Evolutionary conservation across 2,113 vertebrate genomes (phyloP).

Genomic region (Tretioscincus oriximinensis): DNA sequence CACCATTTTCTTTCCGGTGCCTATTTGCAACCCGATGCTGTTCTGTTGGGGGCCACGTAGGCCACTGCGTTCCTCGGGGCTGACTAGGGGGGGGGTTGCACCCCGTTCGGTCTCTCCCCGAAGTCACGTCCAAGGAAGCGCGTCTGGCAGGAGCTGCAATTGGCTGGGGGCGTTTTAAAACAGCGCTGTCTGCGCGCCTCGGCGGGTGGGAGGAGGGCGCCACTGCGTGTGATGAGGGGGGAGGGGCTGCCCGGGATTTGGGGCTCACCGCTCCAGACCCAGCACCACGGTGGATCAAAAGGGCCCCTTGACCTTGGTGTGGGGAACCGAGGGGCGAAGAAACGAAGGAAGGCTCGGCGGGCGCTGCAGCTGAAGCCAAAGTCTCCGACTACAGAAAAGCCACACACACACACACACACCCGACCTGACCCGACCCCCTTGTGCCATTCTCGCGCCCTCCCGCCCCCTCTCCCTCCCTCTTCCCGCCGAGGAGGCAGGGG

Average conservation of each 20-base stretch:
- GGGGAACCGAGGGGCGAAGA: fast-evolving
- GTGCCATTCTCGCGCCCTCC: neutral
- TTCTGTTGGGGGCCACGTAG: too few species aligned
- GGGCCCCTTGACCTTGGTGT: too few species aligned
- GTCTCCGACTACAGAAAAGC: neutral
- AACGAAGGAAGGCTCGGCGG: too few species aligned
- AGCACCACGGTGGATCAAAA: too few species aligned
- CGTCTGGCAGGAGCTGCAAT: neutral
- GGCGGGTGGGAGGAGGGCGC: fast-evolving
- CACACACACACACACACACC: too few species aligned
- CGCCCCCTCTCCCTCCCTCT: neutral
- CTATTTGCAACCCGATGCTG: neutral
- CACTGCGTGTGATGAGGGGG: neutral
- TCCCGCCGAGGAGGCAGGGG: neutral
- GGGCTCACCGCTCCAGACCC: too few species aligned
- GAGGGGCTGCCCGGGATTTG: too few species aligned
- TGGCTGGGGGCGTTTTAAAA: neutral
- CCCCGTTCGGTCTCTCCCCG: neutral
- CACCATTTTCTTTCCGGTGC: neutral
- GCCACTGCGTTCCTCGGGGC: too few species aligned
- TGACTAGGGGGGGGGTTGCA: too few species aligned
- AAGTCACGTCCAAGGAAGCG: neutral
- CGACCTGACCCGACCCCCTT: neutral
- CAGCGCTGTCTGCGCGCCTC: fast-evolving
- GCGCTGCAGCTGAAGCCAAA: fast-evolving